These are phyloP conservation scores for Spodoptera frugiperda DNA, from an alignment of 1,140 invertebrate genomes.

Conservation along the genomic window DNA sequence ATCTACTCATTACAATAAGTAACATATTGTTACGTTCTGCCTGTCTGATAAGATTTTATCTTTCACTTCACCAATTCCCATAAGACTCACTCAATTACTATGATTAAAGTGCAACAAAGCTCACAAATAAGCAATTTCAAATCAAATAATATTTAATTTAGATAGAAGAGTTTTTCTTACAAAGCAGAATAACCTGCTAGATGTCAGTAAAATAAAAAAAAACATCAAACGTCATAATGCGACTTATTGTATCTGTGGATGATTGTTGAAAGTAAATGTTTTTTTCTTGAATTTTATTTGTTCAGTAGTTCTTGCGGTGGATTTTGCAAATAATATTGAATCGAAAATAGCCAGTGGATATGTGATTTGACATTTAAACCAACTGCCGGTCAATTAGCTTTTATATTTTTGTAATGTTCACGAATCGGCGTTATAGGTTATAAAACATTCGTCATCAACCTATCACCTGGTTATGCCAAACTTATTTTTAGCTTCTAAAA, in stretches of 20 bases:
- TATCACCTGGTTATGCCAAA: constrained; percentile 60
- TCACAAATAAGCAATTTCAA: too few relatives aligned
- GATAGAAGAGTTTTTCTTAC: too few relatives aligned
- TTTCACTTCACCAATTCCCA: too few relatives aligned
- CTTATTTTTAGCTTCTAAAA: constrained; percentile 71
- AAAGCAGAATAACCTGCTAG: too few relatives aligned
- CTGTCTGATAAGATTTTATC: too few relatives aligned
- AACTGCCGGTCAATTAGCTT: constrained; percentile 29
- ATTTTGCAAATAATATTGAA: constrained; percentile 46
- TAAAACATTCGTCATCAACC: constrained; percentile 70
- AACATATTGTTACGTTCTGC: too few relatives aligned
- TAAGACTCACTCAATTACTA: too few relatives aligned
- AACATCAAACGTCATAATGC: constrained; percentile 3
- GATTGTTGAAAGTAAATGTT: constrained; percentile 48
- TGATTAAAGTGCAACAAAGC: too few relatives aligned
- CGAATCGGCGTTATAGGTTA: constrained; percentile 72
- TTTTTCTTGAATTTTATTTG: constrained; percentile 48
- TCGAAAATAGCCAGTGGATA: constrained; percentile 42
- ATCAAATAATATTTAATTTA: too few relatives aligned
- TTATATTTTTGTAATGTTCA: constrained; percentile 47
- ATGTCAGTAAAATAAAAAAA: background rate
- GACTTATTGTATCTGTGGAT: constrained; percentile 45
- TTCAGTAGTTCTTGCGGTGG: constrained; percentile 37
- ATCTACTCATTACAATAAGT: too few relatives aligned
- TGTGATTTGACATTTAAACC: constrained; percentile 36